Evolutionary conservation across 2,888 invertebrate species (phyloP), one percentile per base, ranked within the genome.

Genomic region (Campopleginae sp.): DNA sequence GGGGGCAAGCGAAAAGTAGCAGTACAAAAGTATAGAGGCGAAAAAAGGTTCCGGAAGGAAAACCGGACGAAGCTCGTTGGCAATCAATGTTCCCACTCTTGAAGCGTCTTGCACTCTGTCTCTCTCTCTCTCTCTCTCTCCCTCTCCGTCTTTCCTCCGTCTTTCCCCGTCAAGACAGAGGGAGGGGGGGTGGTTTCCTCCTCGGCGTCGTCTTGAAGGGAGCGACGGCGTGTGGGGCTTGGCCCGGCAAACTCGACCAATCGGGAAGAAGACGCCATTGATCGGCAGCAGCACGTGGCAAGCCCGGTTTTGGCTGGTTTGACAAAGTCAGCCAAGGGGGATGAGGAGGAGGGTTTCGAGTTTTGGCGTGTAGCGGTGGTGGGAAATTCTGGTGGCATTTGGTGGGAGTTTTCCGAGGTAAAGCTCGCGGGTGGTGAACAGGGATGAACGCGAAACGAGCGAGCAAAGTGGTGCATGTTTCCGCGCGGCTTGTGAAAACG

Each of bases 211-310:
- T 80, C 83, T 82, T 82, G 87, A 88, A 89, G 87, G 86, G 84
- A 70, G 86, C 82, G 74, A 85, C 82, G 86, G 79, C 80, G 88
- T 87, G 90, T 89, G 91, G 87, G 90, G 92, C 90, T 91, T 90
- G 91, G 91, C 89, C 76, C 33, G 79, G 89, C 48, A 76, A 88
- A 88, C 89, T 92, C 91, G 90, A 90, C 93, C 93, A 93, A 92
- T 91, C 91, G 91, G 91, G 90, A 90, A 86, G 89, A 90, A 93
- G 93, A 93, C 93, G 93, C 93, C 93, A 93, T 93, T 93, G 93
- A 93, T 93, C 93, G 93, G 93, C n/a, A n/a, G n/a, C n/a, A n/a
- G n/a, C 93, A 93, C 93, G 93, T 93, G 93, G 92, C 93, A 90
- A 91, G 89, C 89, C 90, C 91, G 91, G 91, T 72, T 51, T 77